phyloP scores from a whole-genome alignment of 2,888 invertebrate genomes.

The Aspidiotus rigidus region DNA sequence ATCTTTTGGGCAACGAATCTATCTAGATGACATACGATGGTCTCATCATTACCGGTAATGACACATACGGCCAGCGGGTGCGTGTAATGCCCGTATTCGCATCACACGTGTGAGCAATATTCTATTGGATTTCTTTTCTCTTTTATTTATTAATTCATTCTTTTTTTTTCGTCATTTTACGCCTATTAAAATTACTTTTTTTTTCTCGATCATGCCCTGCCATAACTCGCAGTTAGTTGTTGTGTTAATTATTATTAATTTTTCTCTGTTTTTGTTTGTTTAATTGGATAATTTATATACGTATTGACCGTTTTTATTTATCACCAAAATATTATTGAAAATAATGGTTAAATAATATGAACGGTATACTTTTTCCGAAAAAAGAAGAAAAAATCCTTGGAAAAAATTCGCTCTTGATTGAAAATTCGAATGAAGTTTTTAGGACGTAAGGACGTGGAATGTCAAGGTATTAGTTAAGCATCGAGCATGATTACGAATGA shows the following conservation, averaged over 20 bases:
- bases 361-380: conserved; percentile 11
- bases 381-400: conserved; percentile 17
- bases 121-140: neutral
- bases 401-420: conserved; percentile 3
- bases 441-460: too few relatives aligned
- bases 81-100: conserved; percentile 2
- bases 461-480: too few relatives aligned
- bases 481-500: neutral
- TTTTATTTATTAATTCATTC: too few relatives aligned
- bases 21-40: conserved; percentile 52
- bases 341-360: conserved; percentile 18
- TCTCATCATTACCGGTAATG: too few relatives aligned
- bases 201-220: conserved; percentile 26
- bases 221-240: conserved; percentile 33
- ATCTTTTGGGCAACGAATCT: conserved; percentile 77
- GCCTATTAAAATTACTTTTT: conserved; percentile 9
- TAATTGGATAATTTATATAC: conserved; percentile 21
- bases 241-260: conserved; percentile 31
- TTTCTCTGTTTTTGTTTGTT: conserved; percentile 26
- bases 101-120: conserved; percentile 4
- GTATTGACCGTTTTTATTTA: conserved; percentile 23
- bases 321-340: conserved; percentile 13
- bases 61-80: neutral
- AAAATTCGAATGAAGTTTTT: conserved; percentile 5
- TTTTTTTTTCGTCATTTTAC: neutral